phyloP scores from a whole-genome alignment of 1,140 invertebrate species.

The Limonius californicus region DNA sequence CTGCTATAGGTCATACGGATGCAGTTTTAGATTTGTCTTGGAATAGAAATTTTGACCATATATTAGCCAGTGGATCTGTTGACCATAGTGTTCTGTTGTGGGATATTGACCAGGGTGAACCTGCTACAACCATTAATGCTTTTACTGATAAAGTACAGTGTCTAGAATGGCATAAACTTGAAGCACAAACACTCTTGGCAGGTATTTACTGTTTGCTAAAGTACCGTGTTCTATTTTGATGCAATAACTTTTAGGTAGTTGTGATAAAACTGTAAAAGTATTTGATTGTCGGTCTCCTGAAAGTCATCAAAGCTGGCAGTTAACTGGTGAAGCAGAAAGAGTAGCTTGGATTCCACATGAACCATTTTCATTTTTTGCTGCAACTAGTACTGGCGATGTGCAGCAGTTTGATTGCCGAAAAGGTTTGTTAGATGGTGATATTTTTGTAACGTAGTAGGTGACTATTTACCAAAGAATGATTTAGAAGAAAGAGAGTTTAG shows the following conservation, averaged over 20 bases:
- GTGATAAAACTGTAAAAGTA: conserved; percentile 64
- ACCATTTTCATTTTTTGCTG: conserved; percentile 70
- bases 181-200: conserved; percentile 74
- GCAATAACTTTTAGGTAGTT: conserved; percentile 43
- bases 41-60: conserved; percentile 77
- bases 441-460: background rate
- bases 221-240: background rate
- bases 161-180: conserved; percentile 82
- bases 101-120: conserved; percentile 79
- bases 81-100: conserved; percentile 87
- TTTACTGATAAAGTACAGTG: conserved; percentile 83
- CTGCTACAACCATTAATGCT: conserved; percentile 67
- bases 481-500: too few species aligned
- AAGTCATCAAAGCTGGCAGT: conserved; percentile 64
- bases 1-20: conserved; percentile 76
- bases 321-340: conserved; percentile 80
- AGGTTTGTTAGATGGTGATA: conserved; percentile 32
- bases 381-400: conserved; percentile 75
- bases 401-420: conserved; percentile 75
- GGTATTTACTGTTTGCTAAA: conserved; percentile 51
- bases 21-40: conserved; percentile 89
- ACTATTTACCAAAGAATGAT: too few species aligned
- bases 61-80: conserved; percentile 88
- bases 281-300: conserved; percentile 74
- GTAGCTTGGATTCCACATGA: conserved; percentile 80